Conservation (phyloP, 2,113 vertebrate species). For the Catharus bicknelli region DNA sequence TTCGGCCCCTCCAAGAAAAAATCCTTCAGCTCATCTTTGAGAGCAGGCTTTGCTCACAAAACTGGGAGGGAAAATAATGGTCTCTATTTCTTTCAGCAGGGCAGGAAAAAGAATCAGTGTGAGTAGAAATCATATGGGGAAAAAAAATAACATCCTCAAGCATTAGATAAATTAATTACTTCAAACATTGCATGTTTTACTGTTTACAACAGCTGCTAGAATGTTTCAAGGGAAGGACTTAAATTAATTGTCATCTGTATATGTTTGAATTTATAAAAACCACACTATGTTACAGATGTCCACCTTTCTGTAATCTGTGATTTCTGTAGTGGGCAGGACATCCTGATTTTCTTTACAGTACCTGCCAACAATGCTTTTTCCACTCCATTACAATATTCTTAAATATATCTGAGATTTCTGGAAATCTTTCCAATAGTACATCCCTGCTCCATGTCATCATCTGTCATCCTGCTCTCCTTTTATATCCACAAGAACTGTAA, state of each 20-base stretch:
- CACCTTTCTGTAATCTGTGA: neutral
- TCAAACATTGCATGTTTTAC: neutral
- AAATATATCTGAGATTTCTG: neutral
- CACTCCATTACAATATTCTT: neutral
- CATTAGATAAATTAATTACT: neutral
- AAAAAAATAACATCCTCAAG: neutral
- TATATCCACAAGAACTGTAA: neutral
- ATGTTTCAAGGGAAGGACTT: neutral
- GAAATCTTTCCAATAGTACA: neutral
- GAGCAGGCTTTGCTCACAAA: neutral
- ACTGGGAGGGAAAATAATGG: neutral
- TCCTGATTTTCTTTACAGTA: neutral
- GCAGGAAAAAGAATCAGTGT: neutral
- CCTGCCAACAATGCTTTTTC: neutral
- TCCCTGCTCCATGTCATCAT: neutral
- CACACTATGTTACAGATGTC: neutral
- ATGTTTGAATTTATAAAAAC: neutral
- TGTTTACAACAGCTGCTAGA: neutral
- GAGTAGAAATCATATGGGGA: neutral
- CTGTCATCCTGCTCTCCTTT: neutral
- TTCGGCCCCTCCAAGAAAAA: neutral
- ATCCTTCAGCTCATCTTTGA: neutral
- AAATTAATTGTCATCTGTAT: neutral
- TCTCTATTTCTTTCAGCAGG: neutral
- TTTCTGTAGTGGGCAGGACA: neutral